phyloP scores from a whole-genome alignment of 2,113 vertebrate genomes.

The Speoplatyrhinus poulsoni region DNA sequence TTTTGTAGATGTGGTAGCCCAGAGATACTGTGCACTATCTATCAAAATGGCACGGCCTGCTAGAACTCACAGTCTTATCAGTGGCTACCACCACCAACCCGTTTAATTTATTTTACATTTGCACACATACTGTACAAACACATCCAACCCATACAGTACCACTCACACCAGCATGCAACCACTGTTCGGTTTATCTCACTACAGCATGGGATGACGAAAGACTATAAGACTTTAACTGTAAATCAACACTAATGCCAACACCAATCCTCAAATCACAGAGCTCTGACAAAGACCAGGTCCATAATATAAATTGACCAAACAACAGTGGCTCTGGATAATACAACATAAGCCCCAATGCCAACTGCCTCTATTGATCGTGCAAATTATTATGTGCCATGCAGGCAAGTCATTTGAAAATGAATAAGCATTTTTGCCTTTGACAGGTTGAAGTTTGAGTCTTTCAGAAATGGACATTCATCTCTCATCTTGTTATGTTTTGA shows the following conservation, averaged over 20 bases:
- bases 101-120: conserved; percentile 34
- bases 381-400: neutral
- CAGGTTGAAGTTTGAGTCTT: conserved; percentile 33
- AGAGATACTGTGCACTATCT: conserved; percentile 53
- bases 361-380: conserved; percentile 39
- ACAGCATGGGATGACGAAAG: no score
- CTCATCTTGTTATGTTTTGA: conserved; percentile 1
- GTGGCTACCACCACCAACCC: conserved; percentile 28
- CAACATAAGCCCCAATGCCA: conserved; percentile 43
- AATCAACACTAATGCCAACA: conserved; percentile 46
- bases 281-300: conserved; percentile 3
- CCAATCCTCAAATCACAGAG: conserved; percentile 43
- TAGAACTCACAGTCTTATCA: conserved; percentile 40
- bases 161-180: no score
- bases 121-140: neutral
- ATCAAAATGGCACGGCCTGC: conserved; percentile 49
- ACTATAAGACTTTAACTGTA: neutral
- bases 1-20: conserved; percentile 52
- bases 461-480: conserved; percentile 27
- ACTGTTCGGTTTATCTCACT: no score
- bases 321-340: conserved; percentile 7
- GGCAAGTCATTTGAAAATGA: conserved; percentile 46
- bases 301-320: conserved; percentile 56
- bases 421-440: conserved; percentile 47
- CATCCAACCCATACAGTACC: no score